Evolutionary conservation across 2,888 invertebrate species (phyloP), one percentile per base, ranked within the genome.

Genomic region (Cosmorhoe ocellata): DNA sequence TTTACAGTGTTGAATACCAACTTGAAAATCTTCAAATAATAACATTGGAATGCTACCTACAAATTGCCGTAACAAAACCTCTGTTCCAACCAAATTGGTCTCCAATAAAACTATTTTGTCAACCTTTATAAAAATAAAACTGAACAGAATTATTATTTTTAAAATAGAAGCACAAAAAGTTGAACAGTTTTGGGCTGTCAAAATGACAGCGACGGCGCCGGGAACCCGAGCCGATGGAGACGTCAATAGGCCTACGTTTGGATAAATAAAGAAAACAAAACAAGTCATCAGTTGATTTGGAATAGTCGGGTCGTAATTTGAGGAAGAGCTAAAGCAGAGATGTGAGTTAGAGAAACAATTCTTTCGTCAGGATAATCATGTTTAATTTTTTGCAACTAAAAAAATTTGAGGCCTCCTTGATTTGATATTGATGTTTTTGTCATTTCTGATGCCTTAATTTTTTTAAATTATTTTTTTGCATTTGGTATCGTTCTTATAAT

Each of bases 121-220:
- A 61, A 56, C 54, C 31, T 43, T 38, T 50, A 46, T 42, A 54
- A 54, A 58, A 58, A 58, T 51, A 56, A 56, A 56, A 32, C 72
- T 73, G 74, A 74, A 81, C 73, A 71, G 79, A 76, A 68, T 71
- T 73, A 77, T 74, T 70, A 67, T 72, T 75, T 69, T 71, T 73
- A 73, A 72, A 62, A 63, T 59, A 64, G 72, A 73, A 69, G 22
- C 22, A 14, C 9, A 71, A 66, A 72, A 71, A 65, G 54, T 62
- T 61, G 59, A 69, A 72, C 69, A 64, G 76, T 74, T 78, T 68
- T 67, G 69, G 74, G 77, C 82, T 83, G 85, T 85, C 84, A 83
- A 69, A 74, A 60, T 81, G 85, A 81, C 84, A 80, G 79, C 79
- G 67, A 60, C 71, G 83, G 81, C 85, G 81, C 82, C 84, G 78